Conservation (phyloP, 1,140 invertebrate species). For the Drosophila eugracilis region DNA sequence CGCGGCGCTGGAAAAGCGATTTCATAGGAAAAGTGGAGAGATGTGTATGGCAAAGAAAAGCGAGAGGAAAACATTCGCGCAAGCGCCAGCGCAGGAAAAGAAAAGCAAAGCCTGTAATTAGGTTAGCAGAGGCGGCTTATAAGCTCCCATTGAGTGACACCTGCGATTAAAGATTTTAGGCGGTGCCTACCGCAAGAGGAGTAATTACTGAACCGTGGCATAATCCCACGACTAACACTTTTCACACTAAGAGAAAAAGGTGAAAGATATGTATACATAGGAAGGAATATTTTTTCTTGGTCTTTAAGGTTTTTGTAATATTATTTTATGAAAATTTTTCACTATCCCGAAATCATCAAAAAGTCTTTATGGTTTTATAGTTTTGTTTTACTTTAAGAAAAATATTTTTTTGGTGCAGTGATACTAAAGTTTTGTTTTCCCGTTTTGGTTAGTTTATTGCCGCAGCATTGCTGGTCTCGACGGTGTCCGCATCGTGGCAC, state of each 20-base stretch:
- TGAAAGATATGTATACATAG: not conserved
- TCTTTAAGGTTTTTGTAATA: too few relatives aligned
- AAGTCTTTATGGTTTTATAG: too few relatives aligned
- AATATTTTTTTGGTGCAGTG: not conserved
- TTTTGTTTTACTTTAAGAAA: too few relatives aligned
- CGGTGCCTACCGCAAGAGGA: conserved; percentile 8
- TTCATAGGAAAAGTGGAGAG: conserved; percentile 27
- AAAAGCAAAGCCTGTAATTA: conserved; percentile 44
- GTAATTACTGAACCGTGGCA: conserved; percentile 44
- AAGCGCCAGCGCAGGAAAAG: conserved; percentile 40
- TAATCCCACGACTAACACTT: conserved; percentile 1
- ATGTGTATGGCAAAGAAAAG: conserved; percentile 43
- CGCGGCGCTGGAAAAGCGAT: conserved; percentile 21
- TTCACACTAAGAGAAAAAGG: not conserved
- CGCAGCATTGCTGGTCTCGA: conserved; percentile 74
- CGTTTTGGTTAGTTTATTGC: conserved; percentile 65
- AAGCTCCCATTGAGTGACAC: conserved; percentile 43
- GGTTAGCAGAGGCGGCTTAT: conserved; percentile 29
- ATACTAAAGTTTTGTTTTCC: not conserved
- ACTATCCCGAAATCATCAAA: too few relatives aligned
- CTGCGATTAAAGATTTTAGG: conserved; percentile 12
- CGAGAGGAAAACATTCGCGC: conserved; percentile 41
- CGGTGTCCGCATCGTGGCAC: conserved; percentile 76
- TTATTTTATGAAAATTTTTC: too few relatives aligned
- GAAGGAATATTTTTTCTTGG: too few relatives aligned